Conservation (phyloP, 2,888 invertebrate genomes). For the Microctonus brassicae region DNA sequence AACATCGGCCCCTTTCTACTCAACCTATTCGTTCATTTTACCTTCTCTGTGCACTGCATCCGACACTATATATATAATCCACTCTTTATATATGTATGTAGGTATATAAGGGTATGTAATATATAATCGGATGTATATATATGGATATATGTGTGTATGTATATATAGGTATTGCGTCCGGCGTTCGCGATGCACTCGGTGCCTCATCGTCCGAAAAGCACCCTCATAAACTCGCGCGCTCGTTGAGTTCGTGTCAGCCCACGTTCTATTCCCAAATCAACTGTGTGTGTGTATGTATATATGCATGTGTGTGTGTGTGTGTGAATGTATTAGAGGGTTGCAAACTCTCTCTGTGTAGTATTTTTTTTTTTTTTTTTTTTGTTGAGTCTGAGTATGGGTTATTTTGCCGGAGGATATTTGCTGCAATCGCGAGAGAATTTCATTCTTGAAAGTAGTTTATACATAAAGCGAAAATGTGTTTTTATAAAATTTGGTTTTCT, state of each 20-base stretch:
- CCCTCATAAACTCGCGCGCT: slow-evolving; percentile 34
- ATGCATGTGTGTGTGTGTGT: neutral
- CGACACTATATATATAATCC: neutral
- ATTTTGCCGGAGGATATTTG: neutral
- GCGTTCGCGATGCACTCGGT: slow-evolving; percentile 31
- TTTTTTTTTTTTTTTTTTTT: neutral
- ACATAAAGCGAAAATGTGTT: neutral
- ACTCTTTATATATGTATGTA: neutral
- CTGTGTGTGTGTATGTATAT: neutral
- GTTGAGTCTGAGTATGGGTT: neutral
- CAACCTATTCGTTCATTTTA: slow-evolving; percentile 4
- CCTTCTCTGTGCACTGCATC: slow-evolving; percentile 19
- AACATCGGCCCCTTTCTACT: slow-evolving; percentile 27
- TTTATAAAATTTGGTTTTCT: neutral
- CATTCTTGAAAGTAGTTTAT: neutral
- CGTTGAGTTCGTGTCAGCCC: slow-evolving; percentile 10
- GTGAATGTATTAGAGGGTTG: neutral
- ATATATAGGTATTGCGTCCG: slow-evolving; percentile 14
- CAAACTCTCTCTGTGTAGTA: neutral
- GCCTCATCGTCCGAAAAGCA: slow-evolving; percentile 33
- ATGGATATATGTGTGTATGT: neutral
- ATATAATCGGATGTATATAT: neutral
- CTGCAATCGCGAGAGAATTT: slow-evolving; percentile 3
- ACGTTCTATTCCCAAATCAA: slow-evolving; percentile 8
- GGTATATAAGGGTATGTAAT: slow-evolving; percentile 5